phyloP scores from a whole-genome alignment of 2,888 invertebrate species.

The Mythimna albipuncta region DNA sequence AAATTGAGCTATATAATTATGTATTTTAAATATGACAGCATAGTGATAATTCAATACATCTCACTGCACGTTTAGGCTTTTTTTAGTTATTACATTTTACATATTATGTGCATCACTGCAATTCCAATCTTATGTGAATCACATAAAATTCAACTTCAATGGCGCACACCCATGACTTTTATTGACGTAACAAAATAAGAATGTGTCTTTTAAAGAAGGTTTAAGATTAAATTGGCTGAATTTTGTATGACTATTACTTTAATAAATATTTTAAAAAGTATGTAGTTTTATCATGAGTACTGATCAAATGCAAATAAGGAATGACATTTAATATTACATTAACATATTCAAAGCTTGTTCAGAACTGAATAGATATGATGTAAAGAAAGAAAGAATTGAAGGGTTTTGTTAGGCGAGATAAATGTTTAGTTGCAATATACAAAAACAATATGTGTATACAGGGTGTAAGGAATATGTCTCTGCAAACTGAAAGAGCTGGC shows the following conservation, averaged over 20 bases:
- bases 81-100: not conserved
- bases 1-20: not conserved
- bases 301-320: not conserved
- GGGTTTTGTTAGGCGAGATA: constrained; percentile 11
- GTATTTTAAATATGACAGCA: not conserved
- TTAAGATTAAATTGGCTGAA: constrained; percentile 22
- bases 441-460: constrained; percentile 21
- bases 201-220: constrained; percentile 44
- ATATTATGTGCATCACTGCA: not conserved
- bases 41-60: constrained; percentile 4
- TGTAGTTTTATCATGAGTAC: not conserved
- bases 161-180: not conserved
- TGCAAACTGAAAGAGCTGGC: too few species aligned
- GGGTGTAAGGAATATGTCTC: too few species aligned
- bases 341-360: constrained; percentile 43
- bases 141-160: not conserved
- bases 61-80: constrained; percentile 1
- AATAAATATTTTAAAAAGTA: constrained; percentile 6
- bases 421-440: constrained; percentile 54
- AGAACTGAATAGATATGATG: constrained; percentile 45
- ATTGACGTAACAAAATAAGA: not conserved
- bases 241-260: constrained; percentile 39
- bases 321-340: constrained; percentile 41
- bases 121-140: not conserved
- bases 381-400: not conserved